phyloP scores from a whole-genome alignment of 2,888 invertebrate species.

The Macaria notata region DNA sequence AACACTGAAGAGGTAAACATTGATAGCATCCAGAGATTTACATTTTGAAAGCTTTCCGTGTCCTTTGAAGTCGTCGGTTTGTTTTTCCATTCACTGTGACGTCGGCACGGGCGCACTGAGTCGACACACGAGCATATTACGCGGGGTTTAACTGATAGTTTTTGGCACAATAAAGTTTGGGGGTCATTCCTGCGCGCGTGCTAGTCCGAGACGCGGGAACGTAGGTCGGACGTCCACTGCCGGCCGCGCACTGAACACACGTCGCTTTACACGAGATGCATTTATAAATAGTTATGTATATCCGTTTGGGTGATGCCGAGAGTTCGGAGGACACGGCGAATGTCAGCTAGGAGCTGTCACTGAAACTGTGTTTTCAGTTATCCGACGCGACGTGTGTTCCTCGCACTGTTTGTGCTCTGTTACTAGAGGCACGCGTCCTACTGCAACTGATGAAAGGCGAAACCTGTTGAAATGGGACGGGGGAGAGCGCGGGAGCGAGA shows the following conservation, averaged over 20 bases:
- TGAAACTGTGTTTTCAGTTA: conserved; percentile 73
- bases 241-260: conserved; percentile 60
- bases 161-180: conserved; percentile 66
- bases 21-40: conserved; percentile 59
- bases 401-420: conserved; percentile 76
- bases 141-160: conserved; percentile 56
- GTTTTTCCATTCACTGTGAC: conserved; percentile 56
- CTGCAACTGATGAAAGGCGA: conserved; percentile 79
- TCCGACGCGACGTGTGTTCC: conserved; percentile 71
- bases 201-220: conserved; percentile 49
- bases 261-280: conserved; percentile 57
- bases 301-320: conserved; percentile 62
- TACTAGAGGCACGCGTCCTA: conserved; percentile 77
- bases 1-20: conserved; percentile 81
- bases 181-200: conserved; percentile 58
- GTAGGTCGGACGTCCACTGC: conserved; percentile 54
- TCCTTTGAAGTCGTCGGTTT: conserved; percentile 42
- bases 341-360: conserved; percentile 76
- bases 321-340: conserved; percentile 61
- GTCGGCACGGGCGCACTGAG: conserved; percentile 46
- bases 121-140: conserved; percentile 47
- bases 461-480: conserved; percentile 81
- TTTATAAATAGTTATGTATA: conserved; percentile 75
- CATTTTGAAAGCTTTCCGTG: conserved; percentile 61
- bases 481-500: conserved; percentile 66